These are phyloP conservation scores for Microdon myrmicae DNA, from an alignment of 2,888 invertebrate species.

Conservation along the genomic window DNA sequence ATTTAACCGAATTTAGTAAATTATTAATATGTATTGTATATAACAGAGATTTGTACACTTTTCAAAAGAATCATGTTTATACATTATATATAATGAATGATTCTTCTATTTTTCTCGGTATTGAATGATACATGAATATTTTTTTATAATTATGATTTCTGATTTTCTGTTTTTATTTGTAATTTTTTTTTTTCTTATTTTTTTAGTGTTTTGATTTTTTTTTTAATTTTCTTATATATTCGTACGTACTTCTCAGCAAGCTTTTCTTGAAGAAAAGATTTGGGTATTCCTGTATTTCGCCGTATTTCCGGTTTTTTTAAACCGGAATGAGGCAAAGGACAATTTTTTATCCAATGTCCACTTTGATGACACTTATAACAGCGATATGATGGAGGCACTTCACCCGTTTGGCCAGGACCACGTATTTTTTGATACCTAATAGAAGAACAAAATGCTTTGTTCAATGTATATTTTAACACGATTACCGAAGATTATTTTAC, in stretches of 20 bases:
- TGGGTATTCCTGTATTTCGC: constrained; percentile 96
- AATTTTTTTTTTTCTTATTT: no score
- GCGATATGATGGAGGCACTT: constrained; percentile 89
- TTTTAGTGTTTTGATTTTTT: not conserved
- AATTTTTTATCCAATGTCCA: constrained; percentile 98
- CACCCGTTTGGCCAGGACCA: constrained; percentile 87
- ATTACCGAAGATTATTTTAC: constrained; percentile 26
- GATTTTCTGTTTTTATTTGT: constrained; percentile 54
- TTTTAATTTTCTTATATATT: constrained; percentile 5
- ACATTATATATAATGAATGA: no score
- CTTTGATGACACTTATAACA: constrained; percentile 94
- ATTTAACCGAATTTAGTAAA: no score
- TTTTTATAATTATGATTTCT: constrained; percentile 50
- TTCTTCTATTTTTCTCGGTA: no score
- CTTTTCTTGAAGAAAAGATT: constrained; percentile 92
- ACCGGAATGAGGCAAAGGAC: constrained; percentile 73
- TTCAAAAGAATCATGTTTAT: no score
- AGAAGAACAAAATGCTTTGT: constrained; percentile 42
- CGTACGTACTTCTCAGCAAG: constrained; percentile 75
- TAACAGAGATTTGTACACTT: no score
- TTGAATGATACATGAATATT: no score
- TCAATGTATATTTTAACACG: constrained; percentile 12
- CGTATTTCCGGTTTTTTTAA: constrained; percentile 80
- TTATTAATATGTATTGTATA: no score
- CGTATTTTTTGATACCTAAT: constrained; percentile 88